phyloP scores from a whole-genome alignment of 92 coral and sea anemone species.

The Palythoa caribaeorum region DNA sequence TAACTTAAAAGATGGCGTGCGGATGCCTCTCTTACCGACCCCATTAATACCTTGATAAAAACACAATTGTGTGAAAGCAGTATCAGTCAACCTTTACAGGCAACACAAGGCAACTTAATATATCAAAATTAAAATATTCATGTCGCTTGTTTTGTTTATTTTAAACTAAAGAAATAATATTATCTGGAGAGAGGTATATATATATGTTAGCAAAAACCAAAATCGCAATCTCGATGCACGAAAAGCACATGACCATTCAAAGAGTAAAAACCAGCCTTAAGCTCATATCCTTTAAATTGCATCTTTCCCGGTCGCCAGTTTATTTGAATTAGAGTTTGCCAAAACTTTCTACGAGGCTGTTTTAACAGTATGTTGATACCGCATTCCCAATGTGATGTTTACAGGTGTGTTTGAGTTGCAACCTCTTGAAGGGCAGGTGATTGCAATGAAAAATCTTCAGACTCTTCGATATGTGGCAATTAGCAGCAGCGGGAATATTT shows the following conservation, averaged over 20 bases:
- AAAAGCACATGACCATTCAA: no score
- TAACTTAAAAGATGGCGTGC: not conserved
- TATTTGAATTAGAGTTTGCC: not conserved
- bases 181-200: no score
- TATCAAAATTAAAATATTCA: no score
- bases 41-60: not conserved
- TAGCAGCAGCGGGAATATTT: constrained; percentile 5
- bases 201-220: no score
- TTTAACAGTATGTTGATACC: not conserved
- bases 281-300: not conserved
- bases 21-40: not conserved
- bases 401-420: constrained; percentile 36
- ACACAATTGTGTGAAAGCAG: not conserved
- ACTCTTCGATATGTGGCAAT: constrained; percentile 28
- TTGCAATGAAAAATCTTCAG: constrained; percentile 22
- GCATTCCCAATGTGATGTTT: not conserved
- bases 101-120: no score
- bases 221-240: no score
- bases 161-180: no score
- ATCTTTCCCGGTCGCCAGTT: not conserved
- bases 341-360: not conserved
- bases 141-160: no score
- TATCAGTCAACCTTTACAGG: no score
- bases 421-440: constrained; percentile 15
- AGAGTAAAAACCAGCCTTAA: no score